A percentile compares a stretch with the other conserved stretches of the same genome.
phyloP scores from a whole-genome alignment of 2,888 invertebrate genomes.

The Dicyrtomina minuta region DNA sequence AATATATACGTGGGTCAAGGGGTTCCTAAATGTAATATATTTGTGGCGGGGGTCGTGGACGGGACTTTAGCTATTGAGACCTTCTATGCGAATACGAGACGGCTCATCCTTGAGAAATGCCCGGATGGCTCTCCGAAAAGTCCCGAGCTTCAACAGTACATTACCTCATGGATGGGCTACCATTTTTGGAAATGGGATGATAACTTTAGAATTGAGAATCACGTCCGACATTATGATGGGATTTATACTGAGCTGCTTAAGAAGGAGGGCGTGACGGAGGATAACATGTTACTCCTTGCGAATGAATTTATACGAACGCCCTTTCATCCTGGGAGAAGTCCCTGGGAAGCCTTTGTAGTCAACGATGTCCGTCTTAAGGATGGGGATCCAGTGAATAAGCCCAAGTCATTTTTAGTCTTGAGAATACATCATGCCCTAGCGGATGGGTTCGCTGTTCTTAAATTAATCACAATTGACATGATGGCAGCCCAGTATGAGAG shows the following conservation, averaged over 20 bases:
- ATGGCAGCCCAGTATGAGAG: conserved; percentile 25
- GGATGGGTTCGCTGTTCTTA: conserved; percentile 37
- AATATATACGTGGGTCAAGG: conserved; percentile 34
- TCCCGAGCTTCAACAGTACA: conserved; percentile 44
- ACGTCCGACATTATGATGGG: conserved; percentile 40
- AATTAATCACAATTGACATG: conserved; percentile 31
- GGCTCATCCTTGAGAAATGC: conserved; percentile 36
- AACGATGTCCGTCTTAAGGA: conserved; percentile 30
- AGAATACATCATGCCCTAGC: conserved; percentile 48
- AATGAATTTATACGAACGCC: conserved; percentile 32
- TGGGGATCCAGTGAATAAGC: conserved; percentile 23
- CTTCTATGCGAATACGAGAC: background rate
- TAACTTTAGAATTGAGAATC: conserved; percentile 42
- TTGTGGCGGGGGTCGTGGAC: conserved; percentile 28
- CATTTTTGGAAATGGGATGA: conserved; percentile 50
- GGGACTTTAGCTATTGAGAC: conserved; percentile 12
- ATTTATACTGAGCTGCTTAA: conserved; percentile 20
- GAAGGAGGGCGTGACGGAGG: conserved; percentile 16
- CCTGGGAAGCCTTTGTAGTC: conserved; percentile 49
- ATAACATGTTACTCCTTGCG: background rate
- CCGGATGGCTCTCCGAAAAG: conserved; percentile 35
- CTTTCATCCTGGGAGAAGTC: conserved; percentile 38
- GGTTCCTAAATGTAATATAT: conserved; percentile 30
- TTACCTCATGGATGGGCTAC: conserved; percentile 49
- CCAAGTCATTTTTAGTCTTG: conserved; percentile 37